Base-by-base conservation (phyloP, 2,797 vertebrate species). In the Luscinia luscinia region DNA sequence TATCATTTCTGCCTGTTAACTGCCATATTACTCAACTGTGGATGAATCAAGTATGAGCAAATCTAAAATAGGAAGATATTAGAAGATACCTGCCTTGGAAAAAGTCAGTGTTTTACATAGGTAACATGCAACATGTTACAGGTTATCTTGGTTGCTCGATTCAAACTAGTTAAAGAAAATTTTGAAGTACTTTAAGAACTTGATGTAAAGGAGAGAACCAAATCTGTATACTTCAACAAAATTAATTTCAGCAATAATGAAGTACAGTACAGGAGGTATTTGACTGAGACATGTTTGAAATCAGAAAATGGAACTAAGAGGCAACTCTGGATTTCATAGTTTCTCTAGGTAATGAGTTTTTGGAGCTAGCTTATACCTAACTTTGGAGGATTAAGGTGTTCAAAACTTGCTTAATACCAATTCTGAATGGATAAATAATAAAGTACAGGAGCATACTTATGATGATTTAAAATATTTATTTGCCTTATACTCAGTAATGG, bases 391-490 rank as follows among this genome's bases (percentile, higher is more conserved):
- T 54, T 76, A 46, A 57, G 58, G 15, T 87, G 41, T 80, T 83
- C 67, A 92, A 88, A 82, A 61, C 49, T 80, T 83, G 21, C 34
- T 46, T 85, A 54, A 78, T 85, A 46, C 4, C 20, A 80, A 12
- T 64, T 85, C 28, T 72, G 76, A 74, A 77, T 78, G 36, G 73
- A 61, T 80, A 67, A 83, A 81, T 78, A 84, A 90, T 91, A 58
- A 87, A 91, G 34, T 55, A 77, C 51, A 92, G 49, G 41, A 58
- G 6, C 41, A 64, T 79, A 49, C 43, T 58, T 85, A 57, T 0
- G 12, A 88, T 67, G 54, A 68, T 80, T 92, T 94, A 58, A 92
- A 90, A 66, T 89, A 89, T 91, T 83, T 94, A 57, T 89, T 93
- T 24, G 75, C 43, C n/a, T 75, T 72, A 52, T 54, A 68, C 12